Percentiles rank a stretch among this genome's conserved stretches.
These are phyloP conservation scores for Trachurus trachurus DNA, from an alignment of 2,797 vertebrate species.

Conservation along the genomic window DNA sequence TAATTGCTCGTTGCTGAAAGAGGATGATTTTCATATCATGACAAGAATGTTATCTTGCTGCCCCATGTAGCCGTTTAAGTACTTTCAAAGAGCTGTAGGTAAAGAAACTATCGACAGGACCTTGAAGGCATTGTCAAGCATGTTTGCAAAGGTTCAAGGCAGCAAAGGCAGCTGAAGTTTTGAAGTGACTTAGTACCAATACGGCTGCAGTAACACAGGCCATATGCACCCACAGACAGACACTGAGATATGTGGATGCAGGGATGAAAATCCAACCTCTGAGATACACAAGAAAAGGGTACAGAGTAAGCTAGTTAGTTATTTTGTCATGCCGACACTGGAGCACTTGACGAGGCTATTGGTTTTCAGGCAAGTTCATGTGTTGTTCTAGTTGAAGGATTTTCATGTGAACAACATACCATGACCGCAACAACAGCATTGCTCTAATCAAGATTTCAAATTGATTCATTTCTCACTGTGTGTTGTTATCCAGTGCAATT, in stretches of 20 bases:
- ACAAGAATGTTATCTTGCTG: not conserved
- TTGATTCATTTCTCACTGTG: not conserved
- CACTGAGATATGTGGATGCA: too few relatives aligned
- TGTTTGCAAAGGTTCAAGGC: not conserved
- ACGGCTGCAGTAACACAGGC: too few relatives aligned
- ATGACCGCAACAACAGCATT: not conserved
- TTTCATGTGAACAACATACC: not conserved
- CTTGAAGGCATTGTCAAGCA: not conserved
- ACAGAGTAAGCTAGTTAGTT: too few relatives aligned
- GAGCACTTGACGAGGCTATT: too few relatives aligned
- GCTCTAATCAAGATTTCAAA: not conserved
- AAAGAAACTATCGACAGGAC: not conserved
- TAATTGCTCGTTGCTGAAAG: slow-evolving; percentile 3
- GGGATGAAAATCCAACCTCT: too few relatives aligned
- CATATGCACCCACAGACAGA: too few relatives aligned
- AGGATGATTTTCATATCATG: not conserved
- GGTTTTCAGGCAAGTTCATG: too few relatives aligned
- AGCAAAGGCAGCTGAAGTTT: slow-evolving; percentile 7
- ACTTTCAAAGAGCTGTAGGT: not conserved
- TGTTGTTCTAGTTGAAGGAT: too few relatives aligned
- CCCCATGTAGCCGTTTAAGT: not conserved
- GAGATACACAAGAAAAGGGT: too few relatives aligned
- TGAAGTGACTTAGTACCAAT: not conserved
- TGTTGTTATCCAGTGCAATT: slow-evolving; percentile 5
- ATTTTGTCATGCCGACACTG: too few relatives aligned